Evolutionary conservation across 1,140 invertebrate genomes (phyloP).

Genomic region (Ostrea denselamellosa): DNA sequence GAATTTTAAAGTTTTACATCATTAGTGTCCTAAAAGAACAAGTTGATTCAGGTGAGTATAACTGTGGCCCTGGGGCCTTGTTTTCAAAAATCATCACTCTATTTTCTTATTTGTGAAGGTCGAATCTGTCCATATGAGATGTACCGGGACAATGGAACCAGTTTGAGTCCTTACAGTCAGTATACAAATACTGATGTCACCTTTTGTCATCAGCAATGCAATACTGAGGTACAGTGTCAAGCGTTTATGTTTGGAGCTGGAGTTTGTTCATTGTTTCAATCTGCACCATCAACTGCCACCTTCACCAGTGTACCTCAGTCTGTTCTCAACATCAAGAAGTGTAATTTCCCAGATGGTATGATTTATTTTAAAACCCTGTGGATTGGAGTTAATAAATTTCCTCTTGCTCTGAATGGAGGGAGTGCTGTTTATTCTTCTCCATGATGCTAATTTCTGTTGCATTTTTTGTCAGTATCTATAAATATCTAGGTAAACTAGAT

Average conservation of each 20-base stretch:
- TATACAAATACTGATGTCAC: neutral
- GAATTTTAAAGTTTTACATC: no score
- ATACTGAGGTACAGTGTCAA: neutral
- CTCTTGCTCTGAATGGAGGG: no score
- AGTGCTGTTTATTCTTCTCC: no score
- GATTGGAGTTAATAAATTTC: no score
- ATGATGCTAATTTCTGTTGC: no score
- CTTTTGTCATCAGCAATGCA: neutral
- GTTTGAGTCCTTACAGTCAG: neutral
- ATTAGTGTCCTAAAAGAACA: no score
- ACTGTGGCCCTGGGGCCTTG: no score
- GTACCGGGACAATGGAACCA: conserved; percentile 12
- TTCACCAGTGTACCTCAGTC: neutral
- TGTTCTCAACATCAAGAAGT: conserved; percentile 5
- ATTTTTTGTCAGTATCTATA: no score
- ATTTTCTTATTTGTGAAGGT: neutral
- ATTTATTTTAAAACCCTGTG: no score
- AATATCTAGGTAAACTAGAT: no score
- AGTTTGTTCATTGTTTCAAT: neutral
- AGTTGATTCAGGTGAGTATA: no score
- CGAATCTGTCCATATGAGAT: conserved; percentile 28
- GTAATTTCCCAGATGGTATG: neutral
- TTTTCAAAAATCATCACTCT: neutral
- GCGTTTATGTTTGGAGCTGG: neutral
- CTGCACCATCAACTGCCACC: neutral